Percentiles rank a stretch among this genome's conserved stretches.
Evolutionary conservation across 2,797 vertebrate species (phyloP).

Genomic region (Geotrypetes seraphini): DNA sequence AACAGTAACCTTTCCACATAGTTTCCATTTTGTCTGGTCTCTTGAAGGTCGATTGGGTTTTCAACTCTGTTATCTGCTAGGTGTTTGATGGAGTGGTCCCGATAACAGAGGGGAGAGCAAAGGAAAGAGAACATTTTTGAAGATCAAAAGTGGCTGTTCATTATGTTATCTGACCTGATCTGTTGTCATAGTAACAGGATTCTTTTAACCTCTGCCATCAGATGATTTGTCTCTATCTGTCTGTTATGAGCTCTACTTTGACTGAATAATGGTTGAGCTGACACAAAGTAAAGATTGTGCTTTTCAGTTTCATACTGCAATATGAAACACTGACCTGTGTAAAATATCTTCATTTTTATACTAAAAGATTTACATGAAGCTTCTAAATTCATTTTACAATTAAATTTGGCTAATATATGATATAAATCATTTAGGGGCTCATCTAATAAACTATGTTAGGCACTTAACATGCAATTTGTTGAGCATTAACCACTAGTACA

Average conservation of each 20-base stretch:
- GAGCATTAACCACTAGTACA: too few species aligned
- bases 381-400: conserved; percentile 21
- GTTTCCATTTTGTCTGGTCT: conserved; percentile 59
- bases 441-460: too few species aligned
- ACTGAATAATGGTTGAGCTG: conserved; percentile 28
- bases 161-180: conserved; percentile 82
- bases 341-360: conserved; percentile 8
- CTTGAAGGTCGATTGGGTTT: conserved; percentile 87
- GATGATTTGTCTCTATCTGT: conserved; percentile 60
- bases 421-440: conserved; percentile 12
- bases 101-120: conserved; percentile 79
- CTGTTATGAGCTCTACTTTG: conserved; percentile 39
- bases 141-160: conserved; percentile 76
- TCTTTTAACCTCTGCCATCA: conserved; percentile 72
- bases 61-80: conserved; percentile 75
- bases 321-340: conserved; percentile 15
- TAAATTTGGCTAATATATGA: conserved; percentile 20
- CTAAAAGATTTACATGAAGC: conserved; percentile 22
- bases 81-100: conserved; percentile 81
- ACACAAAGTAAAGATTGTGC: conserved; percentile 6
- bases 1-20: conserved; percentile 49
- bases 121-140: conserved; percentile 63
- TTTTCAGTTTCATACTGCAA: conserved; percentile 16
- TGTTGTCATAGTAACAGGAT: conserved; percentile 77
- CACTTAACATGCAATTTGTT: too few species aligned